Conservation (phyloP, 2,797 vertebrate genomes). For the Dryobates pubescens region DNA sequence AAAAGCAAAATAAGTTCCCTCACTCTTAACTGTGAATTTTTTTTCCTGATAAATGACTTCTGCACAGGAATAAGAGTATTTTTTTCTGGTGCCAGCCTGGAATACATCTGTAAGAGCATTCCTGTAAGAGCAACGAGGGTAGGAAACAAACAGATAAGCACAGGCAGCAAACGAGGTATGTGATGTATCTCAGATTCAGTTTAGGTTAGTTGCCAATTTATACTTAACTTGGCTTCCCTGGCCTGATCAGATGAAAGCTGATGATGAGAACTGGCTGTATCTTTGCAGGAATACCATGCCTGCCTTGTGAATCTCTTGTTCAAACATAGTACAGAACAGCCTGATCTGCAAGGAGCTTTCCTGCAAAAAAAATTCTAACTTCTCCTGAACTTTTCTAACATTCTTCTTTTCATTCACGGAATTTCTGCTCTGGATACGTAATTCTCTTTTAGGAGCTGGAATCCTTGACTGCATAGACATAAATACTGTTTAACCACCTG, state of each 20-base stretch:
- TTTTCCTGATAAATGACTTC: not conserved
- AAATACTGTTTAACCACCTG: not conserved
- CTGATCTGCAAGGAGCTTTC: not conserved
- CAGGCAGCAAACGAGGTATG: not conserved
- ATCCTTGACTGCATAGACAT: fast-evolving
- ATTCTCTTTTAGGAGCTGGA: not conserved
- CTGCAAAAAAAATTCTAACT: too few species aligned
- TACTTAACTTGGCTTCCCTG: not conserved
- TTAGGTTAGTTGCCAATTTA: not conserved
- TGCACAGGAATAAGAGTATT: fast-evolving
- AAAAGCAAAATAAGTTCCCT: not conserved
- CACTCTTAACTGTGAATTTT: not conserved
- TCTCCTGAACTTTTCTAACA: not conserved
- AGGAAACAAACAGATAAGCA: not conserved
- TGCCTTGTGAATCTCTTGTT: not conserved
- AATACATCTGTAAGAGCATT: not conserved
- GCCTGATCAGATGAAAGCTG: not conserved
- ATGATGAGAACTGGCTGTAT: not conserved
- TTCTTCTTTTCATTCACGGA: fast-evolving
- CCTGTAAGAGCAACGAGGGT: not conserved
- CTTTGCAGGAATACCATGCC: not conserved
- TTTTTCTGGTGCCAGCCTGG: not conserved
- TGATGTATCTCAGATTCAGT: not conserved
- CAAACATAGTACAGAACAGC: not conserved
- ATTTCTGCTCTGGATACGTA: not conserved